Evolutionary conservation across 2,797 vertebrate species (phyloP).

Genomic region (Champsocephalus gunnari): DNA sequence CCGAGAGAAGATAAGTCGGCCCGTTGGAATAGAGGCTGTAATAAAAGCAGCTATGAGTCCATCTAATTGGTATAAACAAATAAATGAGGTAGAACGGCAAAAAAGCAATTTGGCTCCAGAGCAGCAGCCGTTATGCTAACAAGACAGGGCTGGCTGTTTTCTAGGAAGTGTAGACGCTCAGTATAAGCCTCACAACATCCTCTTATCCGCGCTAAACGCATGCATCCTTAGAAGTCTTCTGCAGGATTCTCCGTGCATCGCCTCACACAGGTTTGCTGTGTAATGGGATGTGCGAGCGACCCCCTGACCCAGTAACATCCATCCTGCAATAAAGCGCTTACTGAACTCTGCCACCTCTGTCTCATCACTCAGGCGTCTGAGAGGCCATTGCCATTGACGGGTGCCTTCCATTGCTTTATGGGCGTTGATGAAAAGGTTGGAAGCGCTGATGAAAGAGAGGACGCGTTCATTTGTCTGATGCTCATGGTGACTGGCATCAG

Average conservation of each 20-base stretch:
- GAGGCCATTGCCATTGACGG: constrained; percentile 78
- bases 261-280: constrained; percentile 40
- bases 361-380: constrained; percentile 78
- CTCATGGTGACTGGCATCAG: constrained; percentile 61
- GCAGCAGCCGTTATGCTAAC: constrained; percentile 37
- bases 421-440: constrained; percentile 81
- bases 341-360: constrained; percentile 74
- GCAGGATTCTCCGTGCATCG: constrained; percentile 1
- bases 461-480: constrained; percentile 78
- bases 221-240: background rate
- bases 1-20: constrained; percentile 10
- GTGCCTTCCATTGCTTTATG: constrained; percentile 73
- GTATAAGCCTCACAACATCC: background rate
- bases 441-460: constrained; percentile 78
- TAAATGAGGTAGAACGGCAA: constrained; percentile 50
- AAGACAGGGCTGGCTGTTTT: constrained; percentile 26
- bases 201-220: background rate
- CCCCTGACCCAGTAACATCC: constrained; percentile 78
- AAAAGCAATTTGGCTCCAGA: constrained; percentile 47
- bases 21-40: constrained; percentile 21
- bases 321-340: constrained; percentile 65
- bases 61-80: constrained; percentile 54
- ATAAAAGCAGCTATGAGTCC: constrained; percentile 44
- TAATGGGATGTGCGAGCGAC: constrained; percentile 72
- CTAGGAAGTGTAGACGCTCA: background rate